Evolutionary conservation across 2,888 invertebrate genomes (phyloP).

Genomic region (Drosophila prolongata): DNA sequence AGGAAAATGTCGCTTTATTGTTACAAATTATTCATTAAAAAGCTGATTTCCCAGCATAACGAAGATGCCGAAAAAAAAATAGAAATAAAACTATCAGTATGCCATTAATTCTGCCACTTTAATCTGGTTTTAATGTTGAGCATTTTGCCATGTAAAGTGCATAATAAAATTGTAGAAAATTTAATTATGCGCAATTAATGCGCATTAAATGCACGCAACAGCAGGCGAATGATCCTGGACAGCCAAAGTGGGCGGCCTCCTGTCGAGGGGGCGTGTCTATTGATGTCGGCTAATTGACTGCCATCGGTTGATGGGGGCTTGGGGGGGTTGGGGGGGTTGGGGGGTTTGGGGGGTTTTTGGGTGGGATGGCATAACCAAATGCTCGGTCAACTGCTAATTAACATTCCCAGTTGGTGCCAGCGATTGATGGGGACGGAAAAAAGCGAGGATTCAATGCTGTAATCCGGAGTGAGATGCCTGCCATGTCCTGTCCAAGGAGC

Average conservation of each 20-base stretch:
- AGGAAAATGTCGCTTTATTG: background rate
- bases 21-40: slow-evolving; percentile 18
- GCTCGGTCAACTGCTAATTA: slow-evolving; percentile 42
- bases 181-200: slow-evolving; percentile 77
- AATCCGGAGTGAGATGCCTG: background rate
- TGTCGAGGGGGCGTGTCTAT: slow-evolving; percentile 34
- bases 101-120: slow-evolving; percentile 37
- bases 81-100: slow-evolving; percentile 10
- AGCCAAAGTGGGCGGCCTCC: background rate
- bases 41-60: slow-evolving; percentile 1
- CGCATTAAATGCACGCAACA: slow-evolving; percentile 67
- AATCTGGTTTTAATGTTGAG: slow-evolving; percentile 72
- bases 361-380: background rate
- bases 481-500: slow-evolving; percentile 2
- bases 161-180: slow-evolving; percentile 77
- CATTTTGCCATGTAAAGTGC: slow-evolving; percentile 67
- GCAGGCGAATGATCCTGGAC: slow-evolving; percentile 8
- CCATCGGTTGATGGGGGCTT: background rate
- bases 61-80: slow-evolving; percentile 9
- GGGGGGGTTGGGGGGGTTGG: background rate
- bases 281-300: slow-evolving; percentile 57
- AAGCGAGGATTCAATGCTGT: slow-evolving; percentile 1
- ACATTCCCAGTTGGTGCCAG: slow-evolving; percentile 26
- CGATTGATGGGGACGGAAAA: slow-evolving; percentile 10
- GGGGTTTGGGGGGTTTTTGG: too few species aligned